These are phyloP conservation scores for Parnassius glacialis DNA, from an alignment of 2,888 invertebrate genomes.

Conservation along the genomic window DNA sequence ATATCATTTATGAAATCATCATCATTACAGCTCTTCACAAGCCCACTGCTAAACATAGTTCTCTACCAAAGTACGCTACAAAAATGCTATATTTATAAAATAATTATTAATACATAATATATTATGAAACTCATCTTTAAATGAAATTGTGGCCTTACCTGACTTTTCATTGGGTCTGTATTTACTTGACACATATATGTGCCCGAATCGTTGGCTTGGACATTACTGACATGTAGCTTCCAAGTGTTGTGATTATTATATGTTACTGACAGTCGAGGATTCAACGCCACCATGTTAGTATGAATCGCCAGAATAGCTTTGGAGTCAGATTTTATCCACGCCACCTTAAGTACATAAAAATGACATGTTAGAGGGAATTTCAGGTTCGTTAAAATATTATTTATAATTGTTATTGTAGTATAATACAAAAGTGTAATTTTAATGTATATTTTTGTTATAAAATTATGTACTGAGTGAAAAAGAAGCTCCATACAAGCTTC, in stretches of 20 bases:
- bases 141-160: conserved; percentile 74
- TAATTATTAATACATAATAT: background rate
- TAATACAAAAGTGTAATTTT: no score
- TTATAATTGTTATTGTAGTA: no score
- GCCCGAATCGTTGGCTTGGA: conserved; percentile 94
- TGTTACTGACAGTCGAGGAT: conserved; percentile 91
- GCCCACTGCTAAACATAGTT: no score
- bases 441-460: no score
- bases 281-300: conserved; percentile 93
- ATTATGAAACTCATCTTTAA: background rate
- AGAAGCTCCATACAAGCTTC: no score
- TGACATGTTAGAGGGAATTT: background rate
- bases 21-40: no score
- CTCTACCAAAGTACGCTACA: no score
- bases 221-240: conserved; percentile 94
- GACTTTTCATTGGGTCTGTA: conserved; percentile 94
- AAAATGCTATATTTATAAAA: no score
- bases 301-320: conserved; percentile 94
- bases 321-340: conserved; percentile 95
- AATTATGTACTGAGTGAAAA: no score
- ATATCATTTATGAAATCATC: no score
- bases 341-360: conserved; percentile 82
- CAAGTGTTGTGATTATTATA: conserved; percentile 97
- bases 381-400: no score
- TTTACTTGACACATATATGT: conserved; percentile 97